Base-by-base conservation (phyloP, 2,113 vertebrate species). In the Heterotis niloticus region DNA sequence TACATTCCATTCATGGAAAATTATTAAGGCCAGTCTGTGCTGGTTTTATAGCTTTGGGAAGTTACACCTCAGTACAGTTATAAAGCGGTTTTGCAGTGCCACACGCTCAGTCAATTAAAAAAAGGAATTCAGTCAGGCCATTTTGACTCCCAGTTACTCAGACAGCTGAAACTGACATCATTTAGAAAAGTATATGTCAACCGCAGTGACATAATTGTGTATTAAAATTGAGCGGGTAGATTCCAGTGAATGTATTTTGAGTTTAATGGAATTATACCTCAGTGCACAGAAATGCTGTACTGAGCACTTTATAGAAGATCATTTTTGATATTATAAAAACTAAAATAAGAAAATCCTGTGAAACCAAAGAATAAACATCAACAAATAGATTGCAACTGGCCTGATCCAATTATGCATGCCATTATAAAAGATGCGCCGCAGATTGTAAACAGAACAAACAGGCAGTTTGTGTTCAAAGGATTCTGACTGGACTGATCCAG, bases 361-460 rank as follows among this genome's bases (percentile, higher is more conserved):
- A 59, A 75, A 60, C 23, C 26, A 75, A 60, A 20, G 1, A n/a
- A 23, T 14, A 54, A 74, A 26, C 28, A 57, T 59, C 71, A 28
- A 13, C 52, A 56, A 59, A 74, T 56, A 24, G 54, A 60, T 59
- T 28, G 52, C 23, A 75, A 29, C 44, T 14, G 54, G 56, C 12
- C 56, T 60, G n/a, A 24, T 26, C 26, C 56, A 77, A 86, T 79
- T 77, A 81, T 81, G 77, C 24, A 69, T 81, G 82, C 80, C 86
- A 83, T 80, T 29, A 70, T 79, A 86, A 89, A 86, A 81, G 87
- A 82, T 84, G 83, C 85, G 86, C 77, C 78, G 81, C 82, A 87
- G 88, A 90, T 90, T 86, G 83, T 84, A 87, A 88, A 86, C 88
- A 89, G 88, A 12, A 18, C 81, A 87, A 86, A 86, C 86, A 82